Conservation (phyloP, 1,140 invertebrate species). For the Rhynchophorus ferrugineus region DNA sequence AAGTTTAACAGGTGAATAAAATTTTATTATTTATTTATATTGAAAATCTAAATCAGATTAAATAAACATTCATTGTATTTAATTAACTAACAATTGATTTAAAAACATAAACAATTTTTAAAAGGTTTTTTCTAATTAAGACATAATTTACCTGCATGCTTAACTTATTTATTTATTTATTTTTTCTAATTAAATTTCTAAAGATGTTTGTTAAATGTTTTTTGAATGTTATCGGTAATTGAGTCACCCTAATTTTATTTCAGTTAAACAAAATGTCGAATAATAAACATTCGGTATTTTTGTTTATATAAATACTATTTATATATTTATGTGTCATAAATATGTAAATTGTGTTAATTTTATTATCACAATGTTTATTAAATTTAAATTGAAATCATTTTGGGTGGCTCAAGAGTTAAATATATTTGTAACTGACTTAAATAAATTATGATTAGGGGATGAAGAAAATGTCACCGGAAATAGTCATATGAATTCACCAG, state of each 20-base stretch:
- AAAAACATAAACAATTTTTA: background rate
- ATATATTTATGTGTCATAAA: no score
- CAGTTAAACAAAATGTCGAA: no score
- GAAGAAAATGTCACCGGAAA: slow-evolving; percentile 60
- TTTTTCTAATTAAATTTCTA: background rate
- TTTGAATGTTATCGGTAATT: slow-evolving; percentile 1
- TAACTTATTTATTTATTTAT: background rate
- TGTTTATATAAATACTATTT: no score
- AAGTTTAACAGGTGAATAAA: slow-evolving; percentile 75
- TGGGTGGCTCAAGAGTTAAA: no score
- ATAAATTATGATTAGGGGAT: slow-evolving; percentile 48
- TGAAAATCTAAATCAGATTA: slow-evolving; percentile 11
- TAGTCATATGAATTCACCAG: slow-evolving; percentile 48
- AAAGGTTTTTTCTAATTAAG: background rate
- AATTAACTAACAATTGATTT: slow-evolving; percentile 5
- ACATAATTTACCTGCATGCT: slow-evolving; percentile 4
- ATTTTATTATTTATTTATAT: slow-evolving; percentile 35
- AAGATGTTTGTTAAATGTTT: background rate
- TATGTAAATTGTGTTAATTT: no score
- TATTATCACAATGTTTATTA: slow-evolving; percentile 3
- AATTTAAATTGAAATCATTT: no score
- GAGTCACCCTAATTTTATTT: background rate
- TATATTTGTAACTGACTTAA: no score
- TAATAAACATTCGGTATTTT: no score
- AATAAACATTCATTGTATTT: slow-evolving; percentile 9